phyloP scores from a whole-genome alignment of 1,140 invertebrate genomes.

The Conopomorpha cramerella region DNA sequence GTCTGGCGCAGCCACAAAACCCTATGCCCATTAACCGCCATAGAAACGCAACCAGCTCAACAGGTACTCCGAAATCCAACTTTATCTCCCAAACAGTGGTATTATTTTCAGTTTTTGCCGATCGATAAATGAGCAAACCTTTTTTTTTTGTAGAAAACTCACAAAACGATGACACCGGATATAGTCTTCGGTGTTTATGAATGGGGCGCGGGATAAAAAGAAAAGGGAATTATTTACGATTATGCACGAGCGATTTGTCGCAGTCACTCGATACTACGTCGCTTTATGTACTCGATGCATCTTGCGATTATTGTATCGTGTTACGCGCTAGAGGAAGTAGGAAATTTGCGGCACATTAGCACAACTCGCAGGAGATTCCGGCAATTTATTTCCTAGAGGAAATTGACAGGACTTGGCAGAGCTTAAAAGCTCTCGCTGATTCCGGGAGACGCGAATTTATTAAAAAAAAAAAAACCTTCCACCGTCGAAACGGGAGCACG shows the following conservation, averaged over 20 bases:
- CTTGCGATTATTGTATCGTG: slow-evolving; percentile 38
- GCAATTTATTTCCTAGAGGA: too few relatives aligned
- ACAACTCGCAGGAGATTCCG: too few relatives aligned
- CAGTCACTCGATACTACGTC: slow-evolving; percentile 45
- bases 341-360: too few relatives aligned
- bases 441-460: neutral
- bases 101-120: slow-evolving; percentile 12
- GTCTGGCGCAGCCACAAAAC: slow-evolving; percentile 50
- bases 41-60: slow-evolving; percentile 34
- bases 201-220: slow-evolving; percentile 36
- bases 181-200: slow-evolving; percentile 30
- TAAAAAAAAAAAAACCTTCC: neutral
- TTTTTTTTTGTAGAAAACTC: slow-evolving; percentile 28
- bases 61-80: slow-evolving; percentile 17
- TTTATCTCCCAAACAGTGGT: slow-evolving; percentile 16
- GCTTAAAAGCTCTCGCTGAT: too few relatives aligned
- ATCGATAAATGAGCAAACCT: slow-evolving; percentile 28
- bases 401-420: too few relatives aligned
- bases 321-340: too few relatives aligned
- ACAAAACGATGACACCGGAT: slow-evolving; percentile 49
- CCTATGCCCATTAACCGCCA: too few relatives aligned
- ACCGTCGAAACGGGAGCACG: neutral
- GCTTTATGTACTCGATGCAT: slow-evolving; percentile 18
- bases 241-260: slow-evolving; percentile 54
- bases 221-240: slow-evolving; percentile 51